These are phyloP conservation scores for Zaprionus taronus DNA, from an alignment of 1,140 invertebrate genomes.

Conservation along the genomic window DNA sequence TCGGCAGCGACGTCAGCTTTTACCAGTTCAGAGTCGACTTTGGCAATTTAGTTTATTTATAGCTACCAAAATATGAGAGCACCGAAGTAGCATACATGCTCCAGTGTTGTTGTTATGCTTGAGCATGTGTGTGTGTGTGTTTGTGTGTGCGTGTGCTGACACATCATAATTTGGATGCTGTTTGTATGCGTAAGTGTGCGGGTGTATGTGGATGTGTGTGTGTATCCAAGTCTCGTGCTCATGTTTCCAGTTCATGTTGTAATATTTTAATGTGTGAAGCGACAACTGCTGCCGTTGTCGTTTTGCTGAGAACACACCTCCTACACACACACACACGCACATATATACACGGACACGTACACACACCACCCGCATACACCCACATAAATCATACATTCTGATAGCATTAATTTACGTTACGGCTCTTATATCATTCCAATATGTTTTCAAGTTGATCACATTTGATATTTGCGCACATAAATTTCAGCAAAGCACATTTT, in stretches of 20 bases:
- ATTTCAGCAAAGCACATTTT: conserved; percentile 39
- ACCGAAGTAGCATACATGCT: conserved; percentile 53
- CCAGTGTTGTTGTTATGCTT: conserved; percentile 16
- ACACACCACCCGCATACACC: background rate
- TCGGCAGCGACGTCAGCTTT: background rate
- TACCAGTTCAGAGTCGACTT: conserved; percentile 50
- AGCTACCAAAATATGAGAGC: conserved; percentile 77
- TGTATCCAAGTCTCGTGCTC: conserved; percentile 54
- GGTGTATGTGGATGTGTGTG: conserved; percentile 6
- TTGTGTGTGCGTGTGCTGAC: conserved; percentile 56
- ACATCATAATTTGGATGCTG: conserved; percentile 75
- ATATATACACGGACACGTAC: background rate
- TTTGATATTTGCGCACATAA: conserved; percentile 48
- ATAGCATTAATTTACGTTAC: conserved; percentile 69
- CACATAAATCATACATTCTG: conserved; percentile 66
- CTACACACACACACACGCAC: conserved; percentile 4
- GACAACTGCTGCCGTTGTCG: conserved; percentile 80
- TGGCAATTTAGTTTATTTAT: conserved; percentile 80
- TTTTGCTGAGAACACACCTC: conserved; percentile 48
- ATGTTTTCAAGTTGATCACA: conserved; percentile 58
- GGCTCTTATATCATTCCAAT: conserved; percentile 66
- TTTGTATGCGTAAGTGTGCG: conserved; percentile 29
- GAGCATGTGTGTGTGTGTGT: conserved; percentile 18
- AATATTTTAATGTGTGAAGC: conserved; percentile 81
- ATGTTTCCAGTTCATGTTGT: conserved; percentile 79